phyloP scores from a whole-genome alignment of 2,797 vertebrate genomes.

The Alcedo atthis region DNA sequence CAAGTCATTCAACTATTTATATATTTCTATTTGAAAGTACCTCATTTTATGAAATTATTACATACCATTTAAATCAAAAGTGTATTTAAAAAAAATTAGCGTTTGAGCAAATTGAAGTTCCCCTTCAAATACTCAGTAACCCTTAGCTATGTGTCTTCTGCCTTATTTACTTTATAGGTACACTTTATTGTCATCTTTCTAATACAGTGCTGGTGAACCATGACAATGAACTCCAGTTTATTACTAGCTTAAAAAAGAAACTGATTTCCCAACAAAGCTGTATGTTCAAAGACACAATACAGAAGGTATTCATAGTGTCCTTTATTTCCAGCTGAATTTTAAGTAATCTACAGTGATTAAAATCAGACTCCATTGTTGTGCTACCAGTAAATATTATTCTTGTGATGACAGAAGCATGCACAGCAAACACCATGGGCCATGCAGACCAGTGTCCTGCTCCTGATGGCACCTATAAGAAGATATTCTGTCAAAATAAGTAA shows the following conservation, averaged over 20 bases:
- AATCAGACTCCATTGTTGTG: not conserved
- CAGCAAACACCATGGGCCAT: not conserved
- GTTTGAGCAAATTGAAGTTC: not conserved
- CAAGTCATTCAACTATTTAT: not conserved
- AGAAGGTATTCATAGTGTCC: not conserved
- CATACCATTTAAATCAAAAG: not conserved
- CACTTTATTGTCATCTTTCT: not conserved
- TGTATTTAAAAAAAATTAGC: not conserved
- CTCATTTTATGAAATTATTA: conserved; percentile 5
- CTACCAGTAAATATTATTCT: not conserved
- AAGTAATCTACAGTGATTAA: not conserved
- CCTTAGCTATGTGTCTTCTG: not conserved
- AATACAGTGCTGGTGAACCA: not conserved
- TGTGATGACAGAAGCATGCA: not conserved
- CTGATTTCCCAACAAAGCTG: not conserved
- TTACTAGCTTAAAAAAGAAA: not conserved
- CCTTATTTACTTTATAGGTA: not conserved
- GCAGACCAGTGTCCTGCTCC: not conserved
- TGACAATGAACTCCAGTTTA: not conserved
- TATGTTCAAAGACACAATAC: not conserved
- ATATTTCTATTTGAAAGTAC: conserved; percentile 9
- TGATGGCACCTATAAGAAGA: not conserved
- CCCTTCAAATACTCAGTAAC: not conserved
- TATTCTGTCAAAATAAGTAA: not conserved
- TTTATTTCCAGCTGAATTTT: not conserved